phyloP scores from a whole-genome alignment of 23 tunicate genomes.

The Diplosoma virens region DNA sequence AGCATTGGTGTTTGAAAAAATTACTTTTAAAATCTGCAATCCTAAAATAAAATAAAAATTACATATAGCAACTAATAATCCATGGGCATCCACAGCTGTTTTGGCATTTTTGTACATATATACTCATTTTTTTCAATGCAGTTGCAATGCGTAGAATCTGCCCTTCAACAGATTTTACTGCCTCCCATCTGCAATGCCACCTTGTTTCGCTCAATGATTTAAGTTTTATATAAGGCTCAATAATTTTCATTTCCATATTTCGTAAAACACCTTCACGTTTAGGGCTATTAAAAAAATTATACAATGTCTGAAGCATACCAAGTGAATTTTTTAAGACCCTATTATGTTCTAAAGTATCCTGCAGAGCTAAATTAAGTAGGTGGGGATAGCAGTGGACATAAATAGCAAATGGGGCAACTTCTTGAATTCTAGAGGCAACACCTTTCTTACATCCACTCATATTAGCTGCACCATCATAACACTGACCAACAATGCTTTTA shows the following conservation, averaged over 20 bases:
- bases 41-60: conserved; percentile 11
- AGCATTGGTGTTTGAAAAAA: conserved; percentile 14
- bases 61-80: background rate
- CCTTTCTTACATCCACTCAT: conserved; percentile 27
- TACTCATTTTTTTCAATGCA: background rate
- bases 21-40: conserved; percentile 9
- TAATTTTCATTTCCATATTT: background rate
- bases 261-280: conserved; percentile 9
- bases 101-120: background rate
- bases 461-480: conserved; percentile 27
- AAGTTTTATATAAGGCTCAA: background rate
- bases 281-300: conserved; percentile 14
- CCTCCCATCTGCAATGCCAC: conserved; percentile 17
- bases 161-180: conserved; percentile 8
- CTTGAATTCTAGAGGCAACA: conserved; percentile 7
- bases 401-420: conserved; percentile 8
- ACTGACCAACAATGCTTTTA: conserved; percentile 3
- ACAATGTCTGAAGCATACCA: background rate
- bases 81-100: conserved; percentile 7
- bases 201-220: conserved; percentile 14
- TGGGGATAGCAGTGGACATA: conserved; percentile 45
- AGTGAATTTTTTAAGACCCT: background rate
- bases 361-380: conserved; percentile 32
- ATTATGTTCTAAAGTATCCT: background rate
- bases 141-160: background rate